Evolutionary conservation across 1,140 invertebrate species (phyloP).

Genomic region (Spodoptera litura): DNA sequence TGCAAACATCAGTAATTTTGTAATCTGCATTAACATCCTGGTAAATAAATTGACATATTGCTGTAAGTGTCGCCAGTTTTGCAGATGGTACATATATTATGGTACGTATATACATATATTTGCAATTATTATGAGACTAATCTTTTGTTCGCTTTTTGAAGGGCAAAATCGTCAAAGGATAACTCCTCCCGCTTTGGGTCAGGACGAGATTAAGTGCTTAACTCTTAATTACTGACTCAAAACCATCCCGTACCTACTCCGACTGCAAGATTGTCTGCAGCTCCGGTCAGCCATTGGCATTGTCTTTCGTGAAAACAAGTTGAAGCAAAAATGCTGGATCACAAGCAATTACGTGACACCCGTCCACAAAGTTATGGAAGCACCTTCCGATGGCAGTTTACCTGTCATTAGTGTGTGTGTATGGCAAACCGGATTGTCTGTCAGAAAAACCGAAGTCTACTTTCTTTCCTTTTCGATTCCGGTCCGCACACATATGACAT

Average conservation of each 20-base stretch:
- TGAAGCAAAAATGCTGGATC: not conserved
- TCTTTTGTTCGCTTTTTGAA: too few relatives aligned
- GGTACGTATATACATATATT: too few relatives aligned
- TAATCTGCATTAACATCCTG: slow-evolving; percentile 3
- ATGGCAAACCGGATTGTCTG: slow-evolving; percentile 28
- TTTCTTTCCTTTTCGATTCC: slow-evolving; percentile 32
- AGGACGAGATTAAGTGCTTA: too few relatives aligned
- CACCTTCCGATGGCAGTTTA: not conserved
- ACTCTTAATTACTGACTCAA: too few relatives aligned
- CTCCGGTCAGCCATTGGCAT: too few relatives aligned
- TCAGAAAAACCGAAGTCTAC: slow-evolving; percentile 34
- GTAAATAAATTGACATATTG: not conserved
- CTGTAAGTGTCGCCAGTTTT: not conserved
- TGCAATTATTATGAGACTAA: too few relatives aligned
- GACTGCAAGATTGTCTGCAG: too few relatives aligned
- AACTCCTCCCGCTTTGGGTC: too few relatives aligned
- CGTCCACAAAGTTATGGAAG: slow-evolving; percentile 1
- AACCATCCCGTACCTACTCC: too few relatives aligned
- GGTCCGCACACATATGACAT: not conserved
- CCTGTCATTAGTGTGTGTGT: slow-evolving; percentile 13
- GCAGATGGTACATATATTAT: too few relatives aligned
- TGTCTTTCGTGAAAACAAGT: too few relatives aligned
- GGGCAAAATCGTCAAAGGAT: too few relatives aligned
- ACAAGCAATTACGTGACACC: not conserved
- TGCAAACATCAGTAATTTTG: slow-evolving; percentile 1